A percentile compares a stretch with the other conserved stretches of the same genome.
phyloP scores from a whole-genome alignment of 2,888 invertebrate genomes.

The Mythimna impura region DNA sequence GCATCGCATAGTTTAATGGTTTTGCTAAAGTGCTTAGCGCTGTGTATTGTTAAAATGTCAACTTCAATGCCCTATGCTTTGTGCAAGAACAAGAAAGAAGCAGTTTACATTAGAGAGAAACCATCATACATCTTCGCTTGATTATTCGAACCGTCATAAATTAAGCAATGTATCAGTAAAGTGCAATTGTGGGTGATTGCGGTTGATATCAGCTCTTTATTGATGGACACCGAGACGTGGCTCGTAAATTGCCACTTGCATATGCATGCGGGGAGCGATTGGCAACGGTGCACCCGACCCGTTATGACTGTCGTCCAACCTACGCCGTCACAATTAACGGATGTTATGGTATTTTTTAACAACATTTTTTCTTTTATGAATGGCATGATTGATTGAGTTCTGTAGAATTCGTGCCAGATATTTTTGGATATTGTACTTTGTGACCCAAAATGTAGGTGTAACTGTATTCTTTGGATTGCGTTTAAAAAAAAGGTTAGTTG shows the following conservation, averaged over 20 bases:
- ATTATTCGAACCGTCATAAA: conserved; percentile 57
- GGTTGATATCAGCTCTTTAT: conserved; percentile 62
- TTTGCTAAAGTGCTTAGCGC: conserved; percentile 30
- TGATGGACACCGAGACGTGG: conserved; percentile 64
- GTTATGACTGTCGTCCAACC: conserved; percentile 57
- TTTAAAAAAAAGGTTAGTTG: neutral
- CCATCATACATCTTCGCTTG: conserved; percentile 32
- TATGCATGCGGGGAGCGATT: conserved; percentile 63
- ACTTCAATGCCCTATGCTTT: conserved; percentile 14
- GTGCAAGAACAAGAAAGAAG: conserved; percentile 22
- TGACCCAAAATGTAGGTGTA: conserved; percentile 21
- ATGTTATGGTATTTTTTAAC: conserved; percentile 45
- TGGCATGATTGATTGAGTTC: conserved; percentile 44
- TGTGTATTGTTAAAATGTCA: conserved; percentile 34
- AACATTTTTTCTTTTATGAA: conserved; percentile 40
- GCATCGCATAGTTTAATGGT: conserved; percentile 27
- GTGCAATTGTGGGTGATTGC: conserved; percentile 64
- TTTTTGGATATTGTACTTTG: conserved; percentile 34
- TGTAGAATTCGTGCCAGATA: conserved; percentile 17
- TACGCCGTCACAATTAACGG: conserved; percentile 51
- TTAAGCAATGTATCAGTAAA: conserved; percentile 60
- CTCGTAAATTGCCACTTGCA: conserved; percentile 66
- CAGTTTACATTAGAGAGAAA: conserved; percentile 18
- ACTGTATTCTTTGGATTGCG: conserved; percentile 19
- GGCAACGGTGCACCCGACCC: conserved; percentile 58